phyloP scores from a whole-genome alignment of 92 coral and sea anemone species.

The Scolanthus callimorphus region DNA sequence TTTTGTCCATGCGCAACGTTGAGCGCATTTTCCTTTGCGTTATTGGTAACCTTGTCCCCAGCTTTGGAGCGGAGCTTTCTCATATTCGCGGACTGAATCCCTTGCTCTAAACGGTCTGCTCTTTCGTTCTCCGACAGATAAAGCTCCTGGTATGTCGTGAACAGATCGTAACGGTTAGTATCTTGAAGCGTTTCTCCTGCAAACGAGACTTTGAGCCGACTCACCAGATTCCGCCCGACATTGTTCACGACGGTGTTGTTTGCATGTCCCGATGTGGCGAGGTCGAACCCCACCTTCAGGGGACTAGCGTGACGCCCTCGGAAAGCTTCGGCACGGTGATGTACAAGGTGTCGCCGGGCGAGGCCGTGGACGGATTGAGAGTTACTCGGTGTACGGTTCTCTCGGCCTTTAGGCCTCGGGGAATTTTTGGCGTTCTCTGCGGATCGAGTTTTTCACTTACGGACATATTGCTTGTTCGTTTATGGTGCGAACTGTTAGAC shows the following conservation, averaged over 20 bases:
- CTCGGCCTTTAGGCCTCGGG: constrained; percentile 6
- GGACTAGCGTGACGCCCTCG: constrained; percentile 9
- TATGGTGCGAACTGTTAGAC: constrained; percentile 5
- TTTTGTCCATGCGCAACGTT: constrained; percentile 1
- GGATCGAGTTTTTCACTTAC: constrained; percentile 8
- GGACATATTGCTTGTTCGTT: background rate
- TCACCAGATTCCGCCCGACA: constrained; percentile 27
- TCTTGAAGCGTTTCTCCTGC: constrained; percentile 35
- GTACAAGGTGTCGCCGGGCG: constrained; percentile 7
- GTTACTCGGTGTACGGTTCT: constrained; percentile 11
- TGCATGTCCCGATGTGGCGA: constrained; percentile 11
- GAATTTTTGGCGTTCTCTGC: background rate
- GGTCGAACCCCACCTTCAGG: constrained; percentile 7
- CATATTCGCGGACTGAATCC: constrained; percentile 6
- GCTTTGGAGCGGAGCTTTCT: constrained; percentile 8
- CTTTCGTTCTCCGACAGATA: constrained; percentile 1
- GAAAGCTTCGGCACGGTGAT: constrained; percentile 14
- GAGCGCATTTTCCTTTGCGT: constrained; percentile 12
- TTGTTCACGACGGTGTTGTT: constrained; percentile 32
- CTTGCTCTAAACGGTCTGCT: constrained; percentile 4
- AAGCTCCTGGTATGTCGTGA: constrained; percentile 10
- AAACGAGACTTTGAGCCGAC: constrained; percentile 14
- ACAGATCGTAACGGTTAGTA: constrained; percentile 14
- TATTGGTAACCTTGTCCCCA: constrained; percentile 14
- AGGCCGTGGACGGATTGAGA: constrained; percentile 5